Base-by-base conservation (phyloP, 2,888 invertebrate species). In the Alentia gelatinosa region DNA sequence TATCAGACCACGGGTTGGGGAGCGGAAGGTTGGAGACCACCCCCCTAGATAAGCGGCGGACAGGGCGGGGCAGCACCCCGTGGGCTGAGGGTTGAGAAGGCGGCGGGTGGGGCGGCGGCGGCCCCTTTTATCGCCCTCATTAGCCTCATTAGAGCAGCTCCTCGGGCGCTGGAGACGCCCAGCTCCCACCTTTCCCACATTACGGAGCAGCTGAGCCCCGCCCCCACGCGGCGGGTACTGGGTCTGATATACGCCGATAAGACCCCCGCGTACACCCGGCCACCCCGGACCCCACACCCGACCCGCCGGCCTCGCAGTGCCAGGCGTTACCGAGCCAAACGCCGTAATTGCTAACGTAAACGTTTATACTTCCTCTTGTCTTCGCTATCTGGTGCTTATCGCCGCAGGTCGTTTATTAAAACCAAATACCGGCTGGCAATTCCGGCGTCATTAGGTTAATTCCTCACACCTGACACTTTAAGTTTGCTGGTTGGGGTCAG, bases 71-170 rank as follows among this genome's bases (percentile, higher is more conserved):
- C n/a, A n/a, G 9, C 47, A 12, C 63, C 63, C 63, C 63, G 35
- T 26, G 74, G 83, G 83, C 19, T 35, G 83, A 5, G 39, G 40
- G 83, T 1, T 75, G 83, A 19, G 40, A 39, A n/a, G n/a, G 83
- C 35, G 23, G 83, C 37, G 39, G 39, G 7, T 7, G 83, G 39
- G 40, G 23, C n/a, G 83, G 39, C 83, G 83, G 83, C 23, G 26
- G 15, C 40, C 83, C 83, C 83, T 83, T 40, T 40, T 83, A 83
- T 83, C 83, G 39, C 83, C 39, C 83, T 35, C 83, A 83, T 83
- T 83, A 83, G 83, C 9, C 83, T 83, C 83, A 83, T 83, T 83
- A 83, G 83, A 83, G 40, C 35, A 19, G 39, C 40, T 68, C n/a
- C 7, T 9, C 12, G 68, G n/a, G 26, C 68, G 12, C 12, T 7